These are phyloP conservation scores for Leiothrix lutea DNA, from an alignment of 2,113 vertebrate genomes.

Conservation along the genomic window DNA sequence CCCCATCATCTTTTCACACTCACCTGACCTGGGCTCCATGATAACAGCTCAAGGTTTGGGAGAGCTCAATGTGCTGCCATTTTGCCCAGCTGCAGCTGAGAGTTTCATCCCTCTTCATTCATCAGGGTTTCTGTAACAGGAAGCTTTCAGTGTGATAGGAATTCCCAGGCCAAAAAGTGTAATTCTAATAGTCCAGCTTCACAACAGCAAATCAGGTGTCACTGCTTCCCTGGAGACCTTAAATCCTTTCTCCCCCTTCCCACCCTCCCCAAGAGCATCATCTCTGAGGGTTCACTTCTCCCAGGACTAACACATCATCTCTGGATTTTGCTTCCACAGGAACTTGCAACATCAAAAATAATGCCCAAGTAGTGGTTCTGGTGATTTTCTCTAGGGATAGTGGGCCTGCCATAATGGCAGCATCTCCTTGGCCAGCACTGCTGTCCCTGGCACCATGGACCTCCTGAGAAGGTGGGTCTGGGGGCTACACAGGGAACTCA, in stretches of 20 bases:
- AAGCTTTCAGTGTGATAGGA: not conserved
- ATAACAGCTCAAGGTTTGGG: not conserved
- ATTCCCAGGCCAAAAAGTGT: not conserved
- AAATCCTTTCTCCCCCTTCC: not conserved
- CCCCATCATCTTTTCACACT: not conserved
- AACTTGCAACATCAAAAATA: not conserved
- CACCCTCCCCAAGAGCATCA: not conserved
- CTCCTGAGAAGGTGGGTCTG: not conserved
- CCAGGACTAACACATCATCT: not conserved
- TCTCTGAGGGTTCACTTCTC: not conserved
- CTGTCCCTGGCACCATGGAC: rapidly evolving
- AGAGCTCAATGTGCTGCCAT: not conserved
- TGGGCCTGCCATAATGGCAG: not conserved
- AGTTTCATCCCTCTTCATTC: not conserved
- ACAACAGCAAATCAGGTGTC: not conserved
- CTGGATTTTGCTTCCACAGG: not conserved
- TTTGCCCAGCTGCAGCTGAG: not conserved
- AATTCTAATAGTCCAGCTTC: not conserved
- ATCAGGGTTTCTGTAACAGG: not conserved
- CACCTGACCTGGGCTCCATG: not conserved
- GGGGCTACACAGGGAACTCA: not conserved
- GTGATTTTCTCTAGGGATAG: not conserved
- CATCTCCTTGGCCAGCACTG: not conserved
- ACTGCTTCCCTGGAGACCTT: not conserved
- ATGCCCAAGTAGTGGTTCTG: not conserved